Evolutionary conservation across 2,113 vertebrate genomes (phyloP), one percentile per base, ranked within the genome.

Genomic region (Motacilla alba): DNA sequence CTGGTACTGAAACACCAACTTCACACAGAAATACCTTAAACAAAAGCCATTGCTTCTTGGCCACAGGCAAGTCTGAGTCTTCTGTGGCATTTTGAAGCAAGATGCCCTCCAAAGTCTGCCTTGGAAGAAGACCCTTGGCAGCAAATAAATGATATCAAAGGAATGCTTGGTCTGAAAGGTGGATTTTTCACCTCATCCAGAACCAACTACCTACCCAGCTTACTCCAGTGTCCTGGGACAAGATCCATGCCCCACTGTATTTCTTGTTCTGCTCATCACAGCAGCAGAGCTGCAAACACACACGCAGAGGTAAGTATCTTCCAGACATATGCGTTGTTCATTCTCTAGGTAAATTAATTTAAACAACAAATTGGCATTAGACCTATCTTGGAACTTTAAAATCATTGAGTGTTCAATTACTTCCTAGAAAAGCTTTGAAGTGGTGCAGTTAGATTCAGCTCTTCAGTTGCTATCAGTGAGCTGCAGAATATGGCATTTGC

Each of bases 351-450:
- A 79, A 94, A 93, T 92, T 68, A 88, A 94, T 90, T 94, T 86
- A 81, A 92, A 84, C 44, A 87, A 68, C 80, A 94, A 19, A 30
- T 92, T 89, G 66, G 76, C 47, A 41, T 94, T 69, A 89, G 41
- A 93, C 49, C 24, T 87, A 63, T 95, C 64, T 60, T 14, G 20
- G 52, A 96, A 84, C 73, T 89, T 95, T 53, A 60, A 81, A 94
- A 89, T 78, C 90, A 81, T 90, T 78, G 92, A 87, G 31, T 64
- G 66, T 92, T 93, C 90, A 89, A 35, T 89, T 87, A 93, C 87
- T 96, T 92, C 76, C 83, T 77, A 78, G 73, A 68, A 72, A 94
- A 83, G 52, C 88, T 90, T 94, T 96, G 93, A 96, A 96, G 92
- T 78, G 26, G 31, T 72, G 46, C 60, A 87, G 89, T 83, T 75